Base-by-base conservation (phyloP, 2,888 invertebrate species). In the Hypolimnas misippus region DNA sequence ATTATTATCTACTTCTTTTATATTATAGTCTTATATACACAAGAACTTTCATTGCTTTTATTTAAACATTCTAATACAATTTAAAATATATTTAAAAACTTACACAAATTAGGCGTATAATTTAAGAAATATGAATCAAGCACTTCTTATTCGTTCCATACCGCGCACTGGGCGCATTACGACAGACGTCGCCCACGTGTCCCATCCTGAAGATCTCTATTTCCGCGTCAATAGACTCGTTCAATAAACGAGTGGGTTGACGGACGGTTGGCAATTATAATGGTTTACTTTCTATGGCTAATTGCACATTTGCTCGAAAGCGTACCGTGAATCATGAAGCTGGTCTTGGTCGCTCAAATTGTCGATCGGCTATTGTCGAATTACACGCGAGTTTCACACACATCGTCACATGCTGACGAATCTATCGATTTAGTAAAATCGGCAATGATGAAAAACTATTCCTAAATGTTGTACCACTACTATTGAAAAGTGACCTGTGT, bases 211-310 rank as follows among this genome's bases (percentile, higher is more conserved):
- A 60, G 68, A 70, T 69, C 68, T 68, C 38, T 65, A 70, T 76
- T 84, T 87, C 85, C 82, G 83, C 80, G 76, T 79, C 78, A 72
- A 73, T 74, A 79, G 68, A 73, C 73, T 70, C 76, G 71, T 73
- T 82, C 77, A 82, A 80, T 79, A 74, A 68, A 69, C 78, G 80
- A 79, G 85, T 86, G 84, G 86, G 87, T 72, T 73, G 86, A 78
- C 80, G 73, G 74, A 76, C 75, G 77, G 75, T 81, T 78, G 86
- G 84, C 85, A 83, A 89, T 84, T 79, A 81, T 80, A 79, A 82
- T 81, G 83, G 81, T 83, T 83, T 82, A 84, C 89, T 89, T 90
- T 89, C 87, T 87, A 87, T 78, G 71, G 72, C 73, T 83, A 83
- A 87, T 85, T 83, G 79, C 76, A 78, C 77, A 81, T 78, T 81